Evolutionary conservation across 2,113 vertebrate species (phyloP).

Genomic region (Ranitomeya variabilis): DNA sequence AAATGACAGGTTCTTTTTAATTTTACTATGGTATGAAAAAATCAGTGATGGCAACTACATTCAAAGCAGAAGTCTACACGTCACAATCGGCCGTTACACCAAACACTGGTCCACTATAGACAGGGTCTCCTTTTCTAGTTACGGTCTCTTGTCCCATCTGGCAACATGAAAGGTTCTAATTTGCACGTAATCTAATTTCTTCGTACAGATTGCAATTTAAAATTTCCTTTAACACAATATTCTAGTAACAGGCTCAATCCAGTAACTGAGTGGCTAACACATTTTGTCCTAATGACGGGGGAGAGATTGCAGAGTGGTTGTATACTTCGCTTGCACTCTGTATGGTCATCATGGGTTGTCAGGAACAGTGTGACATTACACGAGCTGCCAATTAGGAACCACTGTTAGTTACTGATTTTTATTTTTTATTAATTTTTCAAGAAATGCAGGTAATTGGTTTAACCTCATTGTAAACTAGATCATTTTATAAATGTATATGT

Average conservation of each 20-base stretch:
- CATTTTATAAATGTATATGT: too few species aligned
- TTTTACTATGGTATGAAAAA: not conserved
- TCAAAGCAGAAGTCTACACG: not conserved
- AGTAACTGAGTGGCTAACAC: not conserved
- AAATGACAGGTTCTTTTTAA: too few species aligned
- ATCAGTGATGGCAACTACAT: not conserved
- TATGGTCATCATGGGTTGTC: not conserved
- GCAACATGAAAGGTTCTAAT: not conserved
- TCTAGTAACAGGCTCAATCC: not conserved
- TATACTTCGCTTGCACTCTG: not conserved
- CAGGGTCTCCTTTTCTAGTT: not conserved
- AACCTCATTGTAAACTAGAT: not conserved
- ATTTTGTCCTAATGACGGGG: not conserved
- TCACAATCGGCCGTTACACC: not conserved
- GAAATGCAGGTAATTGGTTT: not conserved
- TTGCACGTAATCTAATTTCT: constrained; percentile 20
- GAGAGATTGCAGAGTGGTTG: not conserved
- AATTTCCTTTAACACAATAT: constrained; percentile 29
- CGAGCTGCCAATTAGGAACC: not conserved
- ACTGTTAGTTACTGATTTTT: not conserved
- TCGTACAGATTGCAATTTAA: not conserved
- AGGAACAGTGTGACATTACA: not conserved
- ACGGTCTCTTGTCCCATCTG: not conserved
- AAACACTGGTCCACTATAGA: not conserved
- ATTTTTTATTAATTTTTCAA: not conserved